Base-by-base conservation (phyloP, 37 sponge, comb jelly and placozoan species). In the Mnemiopsis leidyi region DNA sequence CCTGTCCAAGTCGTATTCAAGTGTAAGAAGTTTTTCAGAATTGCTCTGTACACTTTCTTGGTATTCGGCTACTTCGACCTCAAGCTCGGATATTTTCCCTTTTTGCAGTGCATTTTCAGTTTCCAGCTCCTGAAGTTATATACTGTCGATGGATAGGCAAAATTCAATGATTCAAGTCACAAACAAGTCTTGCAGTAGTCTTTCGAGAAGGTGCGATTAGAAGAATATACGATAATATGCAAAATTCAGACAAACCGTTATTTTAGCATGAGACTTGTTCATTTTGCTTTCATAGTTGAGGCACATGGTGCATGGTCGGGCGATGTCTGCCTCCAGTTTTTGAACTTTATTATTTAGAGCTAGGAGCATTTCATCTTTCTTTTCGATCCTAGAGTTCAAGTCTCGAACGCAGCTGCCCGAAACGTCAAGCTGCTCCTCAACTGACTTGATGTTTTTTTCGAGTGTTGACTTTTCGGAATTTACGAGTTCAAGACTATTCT, bases 341-440 rank as follows among this genome's bases (percentile, higher is more conserved):
- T 38, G 61, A 28, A 85, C 48, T 26, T 39, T 85, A 20, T 40
- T 85, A 29, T 85, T 85, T 0, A 85, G 26, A 23, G 33, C 90
- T 18, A 85, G 61, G 28, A 85, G 30, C 90, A 85, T 85, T 25
- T 85, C 90, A 85, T 85, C 90, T 61, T 85, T 85, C 29, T 85
- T 85, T 26, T 85, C 90, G 5, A 85, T 40, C 26, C 90, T 7
- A 23, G 32, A 25, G 29, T 85, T 85, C 38, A 85, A 37, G 39
- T 85, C 90, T 33, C 32, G 32, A 1, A 85, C 90, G 39, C 90
- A 85, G 0, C 36, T 36, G 30, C 90, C 39, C 28, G 90, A 23
- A 36, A 85, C 30, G 1, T 33, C 90, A 20, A 85, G 48, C 26
- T 85, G 90, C 29, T 85, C 90, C 35, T 85, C 61, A 23, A 85